Evolutionary conservation across 2,113 vertebrate genomes (phyloP).

Genomic region (Istiophorus platypterus): DNA sequence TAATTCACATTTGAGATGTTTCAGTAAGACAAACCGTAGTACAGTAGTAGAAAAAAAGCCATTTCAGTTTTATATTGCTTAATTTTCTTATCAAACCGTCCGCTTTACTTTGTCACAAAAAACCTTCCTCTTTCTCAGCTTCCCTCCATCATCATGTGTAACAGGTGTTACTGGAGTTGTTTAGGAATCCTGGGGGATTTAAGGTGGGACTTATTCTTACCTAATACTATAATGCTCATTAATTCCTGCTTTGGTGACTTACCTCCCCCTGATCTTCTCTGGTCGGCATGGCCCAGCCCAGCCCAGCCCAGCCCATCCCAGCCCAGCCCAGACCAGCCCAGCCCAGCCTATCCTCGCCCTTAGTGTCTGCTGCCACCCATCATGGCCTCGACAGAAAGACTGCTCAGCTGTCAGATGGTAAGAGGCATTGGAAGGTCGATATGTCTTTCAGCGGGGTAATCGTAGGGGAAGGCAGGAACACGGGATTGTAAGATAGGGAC

Average conservation of each 20-base stretch:
- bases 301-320: too few relatives aligned
- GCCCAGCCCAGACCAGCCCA: too few relatives aligned
- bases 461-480: neutral
- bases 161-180: constrained; percentile 85
- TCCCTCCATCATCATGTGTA: constrained; percentile 57
- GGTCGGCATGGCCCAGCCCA: constrained; percentile 20
- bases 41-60: too few relatives aligned
- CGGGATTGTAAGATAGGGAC: neutral
- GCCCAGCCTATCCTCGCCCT: constrained; percentile 16
- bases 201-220: constrained; percentile 82
- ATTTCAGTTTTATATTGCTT: neutral
- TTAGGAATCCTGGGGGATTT: constrained; percentile 82
- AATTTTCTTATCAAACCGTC: neutral
- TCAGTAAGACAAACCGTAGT: neutral
- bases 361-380: constrained; percentile 9
- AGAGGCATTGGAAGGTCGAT: neutral
- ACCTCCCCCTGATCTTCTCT: constrained; percentile 70
- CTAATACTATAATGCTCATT: constrained; percentile 87
- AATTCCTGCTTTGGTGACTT: constrained; percentile 85
- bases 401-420: constrained; percentile 7
- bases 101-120: neutral
- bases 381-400: neutral
- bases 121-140: constrained; percentile 11
- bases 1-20: neutral
- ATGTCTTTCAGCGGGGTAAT: constrained; percentile 3